A percentile compares a stretch with the other conserved stretches of the same genome.
Evolutionary conservation across 2,888 invertebrate species (phyloP).

Genomic region (Epinotia brunnichana): DNA sequence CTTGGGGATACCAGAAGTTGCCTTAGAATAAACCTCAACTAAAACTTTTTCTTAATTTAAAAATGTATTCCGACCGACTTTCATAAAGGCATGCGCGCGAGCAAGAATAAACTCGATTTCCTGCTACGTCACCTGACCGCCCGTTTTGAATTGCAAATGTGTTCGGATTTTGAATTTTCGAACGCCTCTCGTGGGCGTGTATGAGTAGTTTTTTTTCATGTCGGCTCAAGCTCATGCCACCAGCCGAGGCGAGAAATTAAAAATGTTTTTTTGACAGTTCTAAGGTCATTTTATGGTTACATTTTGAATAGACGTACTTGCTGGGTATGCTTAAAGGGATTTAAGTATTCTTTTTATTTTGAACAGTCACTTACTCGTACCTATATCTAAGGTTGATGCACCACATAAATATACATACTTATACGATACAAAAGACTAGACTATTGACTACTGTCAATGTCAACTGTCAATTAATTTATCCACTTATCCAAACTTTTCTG

Average conservation of each 20-base stretch:
- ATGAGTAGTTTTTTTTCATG: conserved; percentile 51
- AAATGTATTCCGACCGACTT: conserved; percentile 39
- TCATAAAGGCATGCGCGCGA: conserved; percentile 48
- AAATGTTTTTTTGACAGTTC: conserved; percentile 26
- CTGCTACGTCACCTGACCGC: conserved; percentile 72
- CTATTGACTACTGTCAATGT: too few species aligned
- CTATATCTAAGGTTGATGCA: neutral
- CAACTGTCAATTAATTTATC: too few species aligned
- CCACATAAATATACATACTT: too few species aligned
- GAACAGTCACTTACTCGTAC: too few species aligned
- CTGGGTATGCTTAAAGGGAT: neutral
- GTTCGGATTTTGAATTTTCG: conserved; percentile 72
- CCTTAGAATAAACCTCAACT: neutral
- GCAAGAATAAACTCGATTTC: conserved; percentile 64
- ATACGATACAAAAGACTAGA: too few species aligned
- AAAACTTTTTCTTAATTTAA: conserved; percentile 38
- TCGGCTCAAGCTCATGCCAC: conserved; percentile 40
- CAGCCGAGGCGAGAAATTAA: conserved; percentile 46
- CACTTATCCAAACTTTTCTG: too few species aligned
- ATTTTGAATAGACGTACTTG: neutral
- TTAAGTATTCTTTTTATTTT: neutral
- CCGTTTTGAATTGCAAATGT: conserved; percentile 69
- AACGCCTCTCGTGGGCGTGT: conserved; percentile 69
- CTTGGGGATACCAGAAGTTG: neutral
- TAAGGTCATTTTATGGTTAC: conserved; percentile 6